Evolutionary conservation across 2,888 invertebrate species (phyloP), one percentile per base, ranked within the genome.

Genomic region (Ormyrus pomaceus): DNA sequence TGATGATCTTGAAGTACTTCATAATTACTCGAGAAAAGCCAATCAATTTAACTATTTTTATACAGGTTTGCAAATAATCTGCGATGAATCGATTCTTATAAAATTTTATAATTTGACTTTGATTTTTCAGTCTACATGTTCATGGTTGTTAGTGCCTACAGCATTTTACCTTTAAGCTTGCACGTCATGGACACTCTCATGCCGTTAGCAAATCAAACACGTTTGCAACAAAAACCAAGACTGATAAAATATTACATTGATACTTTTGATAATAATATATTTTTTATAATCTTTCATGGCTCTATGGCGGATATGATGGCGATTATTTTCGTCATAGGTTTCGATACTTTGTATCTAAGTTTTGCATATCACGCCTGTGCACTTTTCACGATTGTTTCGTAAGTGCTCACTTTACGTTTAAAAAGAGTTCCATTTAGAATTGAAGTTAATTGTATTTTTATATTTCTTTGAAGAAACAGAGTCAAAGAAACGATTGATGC

Each of bases 311-410:
- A 82, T n/a, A 11, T 55, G 2, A 34, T 72, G 2, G 58, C 59
- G 9, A 76, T 81, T 7, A 45, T 79, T 9, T 76, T 78, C n/a
- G 46, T 78, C 6, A 68, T 79, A 7, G 81, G 81, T 4, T 79
- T 78, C 11, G 81, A 81, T 53, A 81, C 75, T 2, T 68, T 81
- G 11, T 72, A 55, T 9, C 72, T 66, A 13, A 71, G 55, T 58
- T 59, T 77, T 48, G 45, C 70, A 0, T 65, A 82, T 61, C 79
- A 82, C 8, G 64, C 46, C 0, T 82, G 76, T 34, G 73, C 76
- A 1, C 59, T 82, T 6, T 82, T 82, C 45, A 50, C 65, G 0
- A 73, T 82, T 34, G 70, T 82, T 5, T 50, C 68, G 82, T 82
- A 69, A 79, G 74, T 69, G 50, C 1, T 19, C 0, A 51, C 6